Base-by-base conservation (phyloP, 2,888 invertebrate genomes). In the Terebella lapidaria region DNA sequence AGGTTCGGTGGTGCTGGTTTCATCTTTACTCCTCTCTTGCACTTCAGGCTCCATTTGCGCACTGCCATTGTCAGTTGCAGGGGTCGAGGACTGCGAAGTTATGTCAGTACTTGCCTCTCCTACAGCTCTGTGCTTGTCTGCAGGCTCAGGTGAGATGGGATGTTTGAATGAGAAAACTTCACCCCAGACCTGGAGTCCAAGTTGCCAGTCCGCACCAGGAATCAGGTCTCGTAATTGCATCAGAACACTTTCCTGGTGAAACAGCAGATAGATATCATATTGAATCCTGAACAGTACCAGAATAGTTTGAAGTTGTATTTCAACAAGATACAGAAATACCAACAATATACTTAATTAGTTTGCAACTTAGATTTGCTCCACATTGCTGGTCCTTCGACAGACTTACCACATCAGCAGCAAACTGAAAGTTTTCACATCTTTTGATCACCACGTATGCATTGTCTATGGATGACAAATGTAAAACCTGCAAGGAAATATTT, bases 171-270 rank as follows among this genome's bases (percentile, higher is more conserved):
- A 57, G 58, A 70, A 72, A 47, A 78, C 69, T 56, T 71, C 57
- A n/a, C 64, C 61, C 81, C 81, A 81, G 2, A 76, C 76, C 28
- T 61, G 59, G 18, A 82, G 63, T 1, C 81, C 81, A 51, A 59
- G 60, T 1, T 67, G 62, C 82, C 82, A 82, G 66, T 81, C 71
- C 2, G 78, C 66, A 20, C 69, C 61, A 24, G 68, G 67, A 2
- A 77, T 75, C 26, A 78, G 55, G 5, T 71, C 62, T 29, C 72
- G 64, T 2, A 81, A 63, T 46, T 71, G 61, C 3, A 67, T 60
- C 62, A 79, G 64, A 65, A 73, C 71, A 27, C 75, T 75, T 56
- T 71, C 71, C 77, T 80, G 52, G n/a, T n/a, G n/a, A n/a, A 15
- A 42, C 25, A 52, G 54, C 28, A 58, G 46, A 57, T 25, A 52